Evolutionary conservation across 2,797 vertebrate genomes (phyloP).

Genomic region (Onychomys torridus): DNA sequence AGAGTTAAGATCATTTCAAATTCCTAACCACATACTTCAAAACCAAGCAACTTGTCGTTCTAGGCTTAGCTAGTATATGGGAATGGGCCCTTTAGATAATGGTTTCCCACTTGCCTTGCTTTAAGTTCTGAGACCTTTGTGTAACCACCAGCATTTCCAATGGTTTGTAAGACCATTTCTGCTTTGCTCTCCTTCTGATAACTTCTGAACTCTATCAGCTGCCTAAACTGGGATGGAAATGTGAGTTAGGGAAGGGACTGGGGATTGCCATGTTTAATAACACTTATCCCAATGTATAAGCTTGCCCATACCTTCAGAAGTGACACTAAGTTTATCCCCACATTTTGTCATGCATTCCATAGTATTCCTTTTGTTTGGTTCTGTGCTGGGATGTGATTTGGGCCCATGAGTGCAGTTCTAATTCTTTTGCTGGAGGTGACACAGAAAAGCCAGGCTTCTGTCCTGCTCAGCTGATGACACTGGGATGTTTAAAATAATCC

Average conservation of each 20-base stretch:
- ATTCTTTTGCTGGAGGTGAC: background rate
- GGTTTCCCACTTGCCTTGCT: background rate
- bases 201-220: background rate
- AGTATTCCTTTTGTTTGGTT: background rate
- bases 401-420: background rate
- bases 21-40: background rate
- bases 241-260: background rate
- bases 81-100: background rate
- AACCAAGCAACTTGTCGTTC: background rate
- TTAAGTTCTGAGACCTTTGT: constrained; percentile 2
- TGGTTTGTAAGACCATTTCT: background rate
- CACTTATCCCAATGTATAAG: background rate
- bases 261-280: background rate
- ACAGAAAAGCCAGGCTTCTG: background rate
- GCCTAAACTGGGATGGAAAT: background rate
- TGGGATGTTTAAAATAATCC: constrained; percentile 12
- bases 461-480: background rate
- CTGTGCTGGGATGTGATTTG: background rate
- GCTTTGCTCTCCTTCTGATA: background rate
- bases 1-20: background rate
- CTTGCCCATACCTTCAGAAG: background rate
- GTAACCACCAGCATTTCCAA: background rate
- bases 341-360: background rate
- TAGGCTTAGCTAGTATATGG: background rate
- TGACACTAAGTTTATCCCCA: background rate